Conservation (phyloP, 2,113 vertebrate genomes). For the Lamprologus callipterus region DNA sequence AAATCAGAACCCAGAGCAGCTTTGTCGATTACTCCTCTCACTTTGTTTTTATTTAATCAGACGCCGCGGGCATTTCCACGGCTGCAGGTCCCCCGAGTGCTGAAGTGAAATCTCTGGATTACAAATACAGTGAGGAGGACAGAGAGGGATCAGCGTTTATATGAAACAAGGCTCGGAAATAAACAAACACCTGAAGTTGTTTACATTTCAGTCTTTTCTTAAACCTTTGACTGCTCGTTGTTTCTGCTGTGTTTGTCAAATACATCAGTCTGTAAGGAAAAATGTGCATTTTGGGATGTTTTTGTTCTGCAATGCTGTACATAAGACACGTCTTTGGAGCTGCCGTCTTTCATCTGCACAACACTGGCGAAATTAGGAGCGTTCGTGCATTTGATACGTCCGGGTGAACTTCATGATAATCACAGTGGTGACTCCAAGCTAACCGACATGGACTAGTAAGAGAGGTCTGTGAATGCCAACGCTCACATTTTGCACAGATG, state of each 20-base stretch:
- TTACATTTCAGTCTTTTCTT: not conserved
- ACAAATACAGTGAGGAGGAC: accelerated
- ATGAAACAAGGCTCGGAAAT: not conserved
- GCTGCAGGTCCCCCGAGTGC: accelerated
- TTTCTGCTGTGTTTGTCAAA: not conserved
- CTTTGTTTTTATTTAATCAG: not conserved
- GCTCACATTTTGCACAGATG: not conserved
- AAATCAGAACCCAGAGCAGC: not conserved
- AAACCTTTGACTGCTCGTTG: not conserved
- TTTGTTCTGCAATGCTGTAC: accelerated
- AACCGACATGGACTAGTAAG: not conserved
- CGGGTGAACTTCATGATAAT: accelerated
- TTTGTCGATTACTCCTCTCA: not conserved
- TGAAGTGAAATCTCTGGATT: not conserved
- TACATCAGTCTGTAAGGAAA: not conserved
- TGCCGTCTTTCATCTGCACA: not conserved
- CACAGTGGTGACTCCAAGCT: not conserved
- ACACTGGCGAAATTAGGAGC: not conserved
- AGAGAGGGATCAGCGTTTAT: not conserved
- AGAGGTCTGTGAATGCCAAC: not conserved
- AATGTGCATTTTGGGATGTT: not conserved
- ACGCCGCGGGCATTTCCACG: accelerated
- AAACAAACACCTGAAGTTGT: not conserved
- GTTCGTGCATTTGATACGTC: not conserved
- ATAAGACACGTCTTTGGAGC: not conserved